Conservation (phyloP, 2,797 vertebrate species). For the Propithecus perrieri region DNA sequence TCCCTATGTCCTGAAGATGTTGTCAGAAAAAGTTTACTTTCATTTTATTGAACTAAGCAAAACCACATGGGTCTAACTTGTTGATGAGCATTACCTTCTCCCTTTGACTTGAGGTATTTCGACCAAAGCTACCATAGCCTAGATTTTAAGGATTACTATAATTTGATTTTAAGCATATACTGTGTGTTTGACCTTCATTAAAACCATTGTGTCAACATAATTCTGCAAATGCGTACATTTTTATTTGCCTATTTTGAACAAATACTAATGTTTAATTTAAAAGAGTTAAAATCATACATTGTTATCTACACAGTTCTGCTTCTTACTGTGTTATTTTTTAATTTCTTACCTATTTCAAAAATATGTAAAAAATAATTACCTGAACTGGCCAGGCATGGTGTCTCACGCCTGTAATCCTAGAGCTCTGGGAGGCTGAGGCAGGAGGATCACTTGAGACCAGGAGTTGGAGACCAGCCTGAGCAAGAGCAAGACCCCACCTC, state of each 20-base stretch:
- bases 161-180: neutral
- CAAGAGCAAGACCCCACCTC: neutral
- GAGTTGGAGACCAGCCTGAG: neutral
- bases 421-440: neutral
- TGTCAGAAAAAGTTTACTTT: conserved; percentile 6
- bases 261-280: conserved; percentile 16
- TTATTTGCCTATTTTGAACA: conserved; percentile 54
- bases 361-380: conserved; percentile 29
- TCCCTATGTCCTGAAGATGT: neutral
- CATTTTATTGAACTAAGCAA: conserved; percentile 43
- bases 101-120: conserved; percentile 17
- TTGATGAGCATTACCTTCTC: conserved; percentile 20
- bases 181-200: neutral
- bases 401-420: neutral
- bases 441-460: neutral
- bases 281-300: conserved; percentile 26
- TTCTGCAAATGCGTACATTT: conserved; percentile 23
- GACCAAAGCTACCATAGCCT: neutral
- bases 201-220: neutral
- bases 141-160: conserved; percentile 11
- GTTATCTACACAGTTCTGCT: neutral
- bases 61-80: conserved; percentile 24
- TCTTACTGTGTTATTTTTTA: conserved; percentile 36
- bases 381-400: neutral
- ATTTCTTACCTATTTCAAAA: conserved; percentile 48